phyloP scores from a whole-genome alignment of 2,113 vertebrate genomes.

The Cheilinus undulatus region DNA sequence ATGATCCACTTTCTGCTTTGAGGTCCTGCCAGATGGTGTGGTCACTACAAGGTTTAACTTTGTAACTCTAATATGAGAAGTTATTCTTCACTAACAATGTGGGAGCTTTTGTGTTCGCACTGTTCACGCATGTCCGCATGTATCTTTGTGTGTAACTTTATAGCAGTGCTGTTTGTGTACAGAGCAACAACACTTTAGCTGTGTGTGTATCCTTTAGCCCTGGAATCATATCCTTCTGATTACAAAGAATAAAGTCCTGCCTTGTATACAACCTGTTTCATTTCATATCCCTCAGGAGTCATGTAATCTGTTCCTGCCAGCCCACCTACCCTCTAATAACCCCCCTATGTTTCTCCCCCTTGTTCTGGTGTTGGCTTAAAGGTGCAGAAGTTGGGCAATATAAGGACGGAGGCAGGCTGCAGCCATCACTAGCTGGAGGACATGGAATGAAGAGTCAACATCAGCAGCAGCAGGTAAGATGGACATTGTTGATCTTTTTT shows the following conservation, averaged over 20 bases:
- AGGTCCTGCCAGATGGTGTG: conserved; percentile 59
- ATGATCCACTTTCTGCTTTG: conserved; percentile 69
- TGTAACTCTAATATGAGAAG: conserved; percentile 23
- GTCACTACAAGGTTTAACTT: conserved; percentile 23
- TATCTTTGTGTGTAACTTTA: conserved; percentile 44
- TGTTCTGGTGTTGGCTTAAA: conserved; percentile 58
- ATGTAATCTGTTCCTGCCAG: conserved; percentile 69
- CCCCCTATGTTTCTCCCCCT: conserved; percentile 50
- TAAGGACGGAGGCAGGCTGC: conserved; percentile 47
- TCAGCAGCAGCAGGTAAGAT: conserved; percentile 59
- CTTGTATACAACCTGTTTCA: conserved; percentile 63
- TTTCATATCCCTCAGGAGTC: conserved; percentile 72
- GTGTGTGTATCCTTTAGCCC: conserved; percentile 13
- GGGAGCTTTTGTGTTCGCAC: conserved; percentile 30
- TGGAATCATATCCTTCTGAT: conserved; percentile 68
- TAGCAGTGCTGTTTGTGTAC: conserved; percentile 49
- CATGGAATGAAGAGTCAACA: conserved; percentile 59
- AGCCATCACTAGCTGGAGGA: conserved; percentile 21
- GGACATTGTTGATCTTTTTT: too few species aligned
- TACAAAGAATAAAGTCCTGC: conserved; percentile 73
- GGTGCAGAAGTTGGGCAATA: conserved; percentile 51
- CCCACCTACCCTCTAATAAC: conserved; percentile 66
- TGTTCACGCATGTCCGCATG: conserved; percentile 7
- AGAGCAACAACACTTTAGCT: conserved; percentile 37
- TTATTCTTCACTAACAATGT: conserved; percentile 38